Evolutionary conservation across 2,888 invertebrate species (phyloP).

Genomic region (Platypus cylindrus): DNA sequence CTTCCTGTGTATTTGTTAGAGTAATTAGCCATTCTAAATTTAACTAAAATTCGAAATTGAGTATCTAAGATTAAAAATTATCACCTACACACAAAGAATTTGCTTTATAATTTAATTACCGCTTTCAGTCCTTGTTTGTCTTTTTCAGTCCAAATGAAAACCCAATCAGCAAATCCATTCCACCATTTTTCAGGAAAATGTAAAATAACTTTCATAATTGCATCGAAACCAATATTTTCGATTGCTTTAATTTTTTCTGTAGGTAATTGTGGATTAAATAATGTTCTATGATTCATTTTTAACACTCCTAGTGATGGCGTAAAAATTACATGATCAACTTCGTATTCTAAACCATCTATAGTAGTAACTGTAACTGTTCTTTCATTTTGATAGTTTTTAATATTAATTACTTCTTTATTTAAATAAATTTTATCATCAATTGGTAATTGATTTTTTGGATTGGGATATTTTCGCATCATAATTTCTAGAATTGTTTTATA

Average conservation of each 20-base stretch:
- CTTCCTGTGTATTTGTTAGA: constrained; percentile 9
- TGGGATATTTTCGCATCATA: constrained; percentile 36
- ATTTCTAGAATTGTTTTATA: constrained; percentile 52
- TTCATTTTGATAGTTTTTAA: constrained; percentile 14
- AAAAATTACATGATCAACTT: constrained; percentile 48
- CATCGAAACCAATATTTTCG: constrained; percentile 20
- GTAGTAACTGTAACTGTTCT: constrained; percentile 27
- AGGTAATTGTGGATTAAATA: constrained; percentile 19
- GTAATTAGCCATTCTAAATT: constrained; percentile 16
- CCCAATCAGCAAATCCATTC: constrained; percentile 11
- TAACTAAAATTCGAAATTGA: constrained; percentile 9
- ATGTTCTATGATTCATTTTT: constrained; percentile 16
- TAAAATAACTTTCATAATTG: constrained; percentile 19
- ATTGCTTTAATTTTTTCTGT: constrained; percentile 19
- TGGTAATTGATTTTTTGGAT: constrained; percentile 16
- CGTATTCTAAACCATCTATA: constrained; percentile 37
- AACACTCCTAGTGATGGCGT: constrained; percentile 33
- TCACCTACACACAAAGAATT: no score
- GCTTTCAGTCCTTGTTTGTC: constrained; percentile 19
- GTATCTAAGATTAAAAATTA: neutral
- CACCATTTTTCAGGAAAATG: constrained; percentile 20
- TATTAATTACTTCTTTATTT: constrained; percentile 19
- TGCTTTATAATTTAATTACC: no score
- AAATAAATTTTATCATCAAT: constrained; percentile 22
- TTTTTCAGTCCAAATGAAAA: constrained; percentile 19